Conservation (phyloP, 2,888 invertebrate species). For the Tuberolachnus salignus region DNA sequence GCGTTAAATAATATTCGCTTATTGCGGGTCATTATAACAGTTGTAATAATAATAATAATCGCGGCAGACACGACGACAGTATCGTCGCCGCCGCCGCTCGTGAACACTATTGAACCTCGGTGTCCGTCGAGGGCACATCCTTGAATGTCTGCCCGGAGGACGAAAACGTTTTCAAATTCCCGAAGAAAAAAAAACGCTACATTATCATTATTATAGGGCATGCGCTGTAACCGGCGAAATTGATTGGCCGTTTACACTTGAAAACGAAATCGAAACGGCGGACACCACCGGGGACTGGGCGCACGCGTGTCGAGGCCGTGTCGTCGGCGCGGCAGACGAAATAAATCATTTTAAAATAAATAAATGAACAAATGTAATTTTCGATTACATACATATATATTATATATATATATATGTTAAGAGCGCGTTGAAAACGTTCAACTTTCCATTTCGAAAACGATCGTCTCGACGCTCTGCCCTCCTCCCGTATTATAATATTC, state of each 20-base stretch:
- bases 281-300: background rate
- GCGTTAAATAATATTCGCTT: conserved; percentile 23
- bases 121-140: conserved; percentile 49
- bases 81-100: conserved; percentile 29
- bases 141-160: conserved; percentile 46
- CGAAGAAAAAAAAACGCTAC: background rate
- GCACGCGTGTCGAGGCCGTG: conserved; percentile 25
- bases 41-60: background rate
- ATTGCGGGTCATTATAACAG: conserved; percentile 19
- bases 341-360: background rate
- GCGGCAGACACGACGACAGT: background rate
- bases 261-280: conserved; percentile 28
- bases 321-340: background rate
- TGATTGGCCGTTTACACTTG: conserved; percentile 21
- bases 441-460: conserved; percentile 52
- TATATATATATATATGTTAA: background rate
- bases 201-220: background rate
- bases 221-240: conserved; percentile 29
- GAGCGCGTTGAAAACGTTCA: background rate
- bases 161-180: conserved; percentile 3
- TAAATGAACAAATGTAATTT: background rate
- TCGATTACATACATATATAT: conserved; percentile 26
- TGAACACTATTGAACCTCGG: conserved; percentile 19
- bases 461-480: background rate
- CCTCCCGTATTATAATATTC: background rate